phyloP scores from a whole-genome alignment of 2,888 invertebrate genomes.

The Meandrusa payeni region DNA sequence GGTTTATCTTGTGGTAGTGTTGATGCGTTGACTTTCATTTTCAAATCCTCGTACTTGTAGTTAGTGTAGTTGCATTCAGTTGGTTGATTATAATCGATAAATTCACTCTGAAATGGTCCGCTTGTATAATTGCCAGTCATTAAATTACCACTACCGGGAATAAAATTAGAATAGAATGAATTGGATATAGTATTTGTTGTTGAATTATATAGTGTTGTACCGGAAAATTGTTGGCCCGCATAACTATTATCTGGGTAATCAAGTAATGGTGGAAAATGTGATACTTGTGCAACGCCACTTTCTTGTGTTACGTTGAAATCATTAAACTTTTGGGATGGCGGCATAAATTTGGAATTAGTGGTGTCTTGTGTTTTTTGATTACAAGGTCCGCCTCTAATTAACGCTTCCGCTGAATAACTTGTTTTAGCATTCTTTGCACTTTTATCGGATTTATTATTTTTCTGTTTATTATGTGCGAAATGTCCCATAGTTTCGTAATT shows the following conservation, averaged over 20 bases:
- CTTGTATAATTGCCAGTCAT: slow-evolving; percentile 65
- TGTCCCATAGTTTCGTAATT: slow-evolving; percentile 58
- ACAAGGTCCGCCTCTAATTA: slow-evolving; percentile 62
- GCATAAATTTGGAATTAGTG: slow-evolving; percentile 52
- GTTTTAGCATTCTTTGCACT: slow-evolving; percentile 61
- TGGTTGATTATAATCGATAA: slow-evolving; percentile 68
- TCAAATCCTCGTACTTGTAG: slow-evolving; percentile 69
- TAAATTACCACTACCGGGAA: slow-evolving; percentile 63
- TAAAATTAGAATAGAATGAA: slow-evolving; percentile 72
- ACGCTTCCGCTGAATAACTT: slow-evolving; percentile 70
- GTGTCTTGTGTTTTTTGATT: slow-evolving; percentile 61
- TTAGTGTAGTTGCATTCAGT: slow-evolving; percentile 67
- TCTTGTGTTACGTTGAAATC: slow-evolving; percentile 61
- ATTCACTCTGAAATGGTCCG: slow-evolving; percentile 64
- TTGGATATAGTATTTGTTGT: slow-evolving; percentile 72
- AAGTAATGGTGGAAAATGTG: slow-evolving; percentile 69
- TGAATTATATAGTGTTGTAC: slow-evolving; percentile 66
- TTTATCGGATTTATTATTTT: slow-evolving; percentile 60
- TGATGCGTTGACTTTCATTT: slow-evolving; percentile 60
- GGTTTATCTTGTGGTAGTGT: slow-evolving; percentile 59
- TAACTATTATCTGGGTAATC: slow-evolving; percentile 70
- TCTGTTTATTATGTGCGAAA: slow-evolving; percentile 54
- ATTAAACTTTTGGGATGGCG: slow-evolving; percentile 60
- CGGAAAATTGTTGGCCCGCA: slow-evolving; percentile 65
- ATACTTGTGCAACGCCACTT: slow-evolving; percentile 67